Evolutionary conservation across 2,113 vertebrate genomes (phyloP).

Genomic region (Cyphotilapia sp.): DNA sequence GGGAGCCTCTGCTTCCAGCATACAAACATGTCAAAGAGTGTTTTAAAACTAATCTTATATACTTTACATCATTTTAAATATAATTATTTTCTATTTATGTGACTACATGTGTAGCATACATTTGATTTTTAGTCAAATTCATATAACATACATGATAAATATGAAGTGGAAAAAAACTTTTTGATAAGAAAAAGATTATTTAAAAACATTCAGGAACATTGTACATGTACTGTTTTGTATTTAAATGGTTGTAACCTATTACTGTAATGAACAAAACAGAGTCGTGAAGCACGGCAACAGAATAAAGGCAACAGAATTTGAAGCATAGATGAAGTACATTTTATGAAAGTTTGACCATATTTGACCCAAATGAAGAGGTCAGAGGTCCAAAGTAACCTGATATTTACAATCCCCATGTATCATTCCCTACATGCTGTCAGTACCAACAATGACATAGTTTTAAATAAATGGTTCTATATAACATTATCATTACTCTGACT

Average conservation of each 20-base stretch:
- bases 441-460: not conserved
- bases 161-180: accelerated
- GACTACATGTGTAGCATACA: not conserved
- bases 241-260: accelerated
- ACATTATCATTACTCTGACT: not conserved
- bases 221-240: not conserved
- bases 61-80: accelerated
- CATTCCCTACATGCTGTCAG: accelerated
- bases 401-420: accelerated
- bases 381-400: accelerated
- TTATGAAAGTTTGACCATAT: accelerated
- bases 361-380: accelerated
- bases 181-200: not conserved
- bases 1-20: accelerated
- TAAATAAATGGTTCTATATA: accelerated
- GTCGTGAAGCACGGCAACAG: accelerated
- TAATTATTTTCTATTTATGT: not conserved
- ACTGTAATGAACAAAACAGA: accelerated
- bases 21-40: accelerated
- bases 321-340: accelerated
- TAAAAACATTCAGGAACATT: not conserved
- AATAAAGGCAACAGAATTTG: accelerated
- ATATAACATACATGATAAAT: not conserved
- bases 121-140: accelerated
- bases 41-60: not conserved